Conservation (phyloP, 2,797 vertebrate genomes). For the Leptoclinus maculatus region DNA sequence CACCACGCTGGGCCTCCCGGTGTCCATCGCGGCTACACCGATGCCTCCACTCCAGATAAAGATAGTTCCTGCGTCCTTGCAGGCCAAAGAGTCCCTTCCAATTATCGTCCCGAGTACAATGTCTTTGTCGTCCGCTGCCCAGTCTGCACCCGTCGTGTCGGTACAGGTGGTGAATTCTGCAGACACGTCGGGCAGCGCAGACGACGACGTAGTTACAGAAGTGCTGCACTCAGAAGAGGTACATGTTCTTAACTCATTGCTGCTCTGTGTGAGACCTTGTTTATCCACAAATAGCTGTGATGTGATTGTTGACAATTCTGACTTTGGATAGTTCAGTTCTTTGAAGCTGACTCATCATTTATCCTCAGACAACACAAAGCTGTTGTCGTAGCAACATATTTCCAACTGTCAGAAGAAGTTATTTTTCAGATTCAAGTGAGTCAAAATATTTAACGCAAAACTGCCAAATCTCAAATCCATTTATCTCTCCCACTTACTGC, state of each 20-base stretch:
- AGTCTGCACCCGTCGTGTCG: slow-evolving; percentile 58
- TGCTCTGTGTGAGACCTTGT: background rate
- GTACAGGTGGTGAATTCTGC: slow-evolving; percentile 77
- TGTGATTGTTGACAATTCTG: background rate
- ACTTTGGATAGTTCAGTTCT: background rate
- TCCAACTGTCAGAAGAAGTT: background rate
- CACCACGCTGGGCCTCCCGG: slow-evolving; percentile 29
- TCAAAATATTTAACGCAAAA: background rate
- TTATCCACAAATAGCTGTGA: background rate
- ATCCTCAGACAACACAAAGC: background rate
- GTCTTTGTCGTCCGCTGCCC: slow-evolving; percentile 28
- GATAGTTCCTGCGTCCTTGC: slow-evolving; percentile 85
- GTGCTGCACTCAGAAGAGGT: slow-evolving; percentile 77
- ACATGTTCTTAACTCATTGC: background rate
- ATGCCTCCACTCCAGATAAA: slow-evolving; percentile 91
- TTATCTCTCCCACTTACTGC: background rate
- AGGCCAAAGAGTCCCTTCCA: slow-evolving; percentile 76
- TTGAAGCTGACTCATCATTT: background rate
- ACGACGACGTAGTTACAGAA: slow-evolving; percentile 73
- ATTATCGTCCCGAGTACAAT: slow-evolving; percentile 80
- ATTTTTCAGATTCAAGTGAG: background rate
- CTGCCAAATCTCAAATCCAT: background rate
- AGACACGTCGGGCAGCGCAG: slow-evolving; percentile 37
- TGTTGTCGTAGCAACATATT: background rate
- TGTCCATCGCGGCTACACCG: slow-evolving; percentile 70